Evolutionary conservation across 2,797 vertebrate species (phyloP), one percentile per base, ranked within the genome.

Genomic region (Ctenochaetus hawaiiensis): DNA sequence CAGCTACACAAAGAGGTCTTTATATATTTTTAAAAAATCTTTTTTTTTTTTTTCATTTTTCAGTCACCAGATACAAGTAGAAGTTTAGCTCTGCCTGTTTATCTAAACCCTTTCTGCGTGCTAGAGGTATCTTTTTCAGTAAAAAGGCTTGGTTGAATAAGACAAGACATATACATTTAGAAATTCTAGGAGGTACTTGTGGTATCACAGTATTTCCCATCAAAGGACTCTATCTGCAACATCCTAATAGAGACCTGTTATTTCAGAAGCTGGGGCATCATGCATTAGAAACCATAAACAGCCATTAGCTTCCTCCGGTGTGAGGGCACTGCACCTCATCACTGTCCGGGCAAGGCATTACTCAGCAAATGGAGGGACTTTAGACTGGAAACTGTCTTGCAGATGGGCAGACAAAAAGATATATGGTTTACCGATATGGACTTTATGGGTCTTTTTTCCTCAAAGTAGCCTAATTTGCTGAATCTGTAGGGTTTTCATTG

Each of bases 281-380:
- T 74, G 75, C 84, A 92, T 88, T 91, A 87, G 80, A 75, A 83
- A 85, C 83, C 88, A 83, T 84, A 89, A 89, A 87, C 80, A 82
- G 79, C 87, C 87, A 91, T 92, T 93, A 90, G 87, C 75, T 71
- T 82, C 54, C 74, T 76, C 62, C 72, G 41, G 80, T 23, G 62
- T 77, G 76, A 81, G 71, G 77, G 80, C 78, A 20, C 49, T 75
- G 77, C 51, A 66, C 62, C 75, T 84, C 77, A 70, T 52, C 78
- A 22, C 69, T 18, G 37, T 43, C 75, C 10, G 18, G 63, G n/a
- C 59, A 7, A 43, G 72, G 77, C 80, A 83, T 84, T 78, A 86
- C 80, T 86, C 87, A 89, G 89, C 87, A 89, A 88, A 92, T 85
- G 70, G 81, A 87, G 44, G 26, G 57, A 68, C 64, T 71, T 79